phyloP scores from a whole-genome alignment of 2,888 invertebrate species.

The Drosophila acutilabella region DNA sequence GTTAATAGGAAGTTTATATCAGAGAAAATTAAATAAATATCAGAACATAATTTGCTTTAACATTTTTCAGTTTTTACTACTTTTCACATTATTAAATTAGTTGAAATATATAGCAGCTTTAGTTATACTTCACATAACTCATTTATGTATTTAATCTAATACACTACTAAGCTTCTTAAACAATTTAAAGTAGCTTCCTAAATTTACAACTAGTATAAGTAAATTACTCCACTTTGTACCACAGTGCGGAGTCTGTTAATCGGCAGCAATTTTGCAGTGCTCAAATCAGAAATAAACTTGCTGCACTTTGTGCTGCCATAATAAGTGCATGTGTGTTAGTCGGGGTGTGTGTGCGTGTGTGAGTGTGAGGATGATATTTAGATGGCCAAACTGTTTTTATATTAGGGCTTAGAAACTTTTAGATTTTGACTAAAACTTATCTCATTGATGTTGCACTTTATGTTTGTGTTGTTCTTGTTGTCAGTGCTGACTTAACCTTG shows the following conservation, averaged over 20 bases:
- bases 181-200: too few relatives aligned
- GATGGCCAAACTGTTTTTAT: neutral
- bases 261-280: slow-evolving; percentile 36
- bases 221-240: neutral
- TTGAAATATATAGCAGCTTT: too few relatives aligned
- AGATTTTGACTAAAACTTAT: slow-evolving; percentile 14
- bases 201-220: too few relatives aligned
- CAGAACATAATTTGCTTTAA: too few relatives aligned
- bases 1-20: too few relatives aligned
- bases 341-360: too few relatives aligned
- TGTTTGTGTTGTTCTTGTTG: slow-evolving; percentile 8
- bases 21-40: too few relatives aligned
- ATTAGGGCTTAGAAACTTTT: slow-evolving; percentile 7
- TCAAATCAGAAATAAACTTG: slow-evolving; percentile 46
- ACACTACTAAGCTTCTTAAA: too few relatives aligned
- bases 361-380: neutral
- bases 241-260: slow-evolving; percentile 8
- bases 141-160: too few relatives aligned
- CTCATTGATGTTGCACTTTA: slow-evolving; percentile 11
- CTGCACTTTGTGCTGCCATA: slow-evolving; percentile 19
- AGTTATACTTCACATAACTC: too few relatives aligned
- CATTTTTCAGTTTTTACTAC: too few relatives aligned
- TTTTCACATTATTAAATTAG: too few relatives aligned
- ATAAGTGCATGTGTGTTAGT: neutral
- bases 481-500: slow-evolving; percentile 35